Evolutionary conservation across 2,888 invertebrate genomes (phyloP), one percentile per base, ranked within the genome.

Genomic region (Magallana nippona): DNA sequence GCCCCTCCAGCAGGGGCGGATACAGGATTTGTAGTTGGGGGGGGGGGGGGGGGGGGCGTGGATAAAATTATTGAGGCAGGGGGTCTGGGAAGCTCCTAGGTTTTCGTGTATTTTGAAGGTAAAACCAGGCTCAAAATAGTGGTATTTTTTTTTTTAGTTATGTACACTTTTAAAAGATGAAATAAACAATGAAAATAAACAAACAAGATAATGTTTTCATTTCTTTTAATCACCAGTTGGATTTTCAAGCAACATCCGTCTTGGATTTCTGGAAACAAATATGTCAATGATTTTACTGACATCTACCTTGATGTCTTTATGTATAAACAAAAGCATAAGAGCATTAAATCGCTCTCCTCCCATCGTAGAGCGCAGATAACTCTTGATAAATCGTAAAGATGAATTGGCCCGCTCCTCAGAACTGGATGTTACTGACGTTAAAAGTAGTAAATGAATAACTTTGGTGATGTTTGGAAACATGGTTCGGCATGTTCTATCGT

Each of bases 351-450:
- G 63, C 60, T 87, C 85, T 22, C 82, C 80, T 58, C 82, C 83
- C 85, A 84, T 84, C 44, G 85, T 83, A 19, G 82, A 82, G 27
- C 85, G 79, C 22, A 80, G 55, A 87, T 84, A 44, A 44, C 44
- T 44, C 44, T 44, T 44, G 8, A 44, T 44, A 44, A 84, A 83
- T 58, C 60, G 84, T 11, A 87, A 58, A 15, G 85, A 58, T 1
- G 86, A 88, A 57, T 87, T 86, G 17, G 85, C 82, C 32, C 87
- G 78, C 82, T 87, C 84, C 11, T 84, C 86, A 1, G 78, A 62
- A 57, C 83, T 80, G 1, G 84, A 83, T 56, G 87, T 84, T 10
- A 85, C 85, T 57, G 87, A 82, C 15, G 84, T 87, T 57, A 88
- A 77, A 13, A 79, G 19, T 22, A 84, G 63, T 15, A 88, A 57